Base-by-base conservation (phyloP, 2,797 vertebrate genomes). In the Pteropus rufus region DNA sequence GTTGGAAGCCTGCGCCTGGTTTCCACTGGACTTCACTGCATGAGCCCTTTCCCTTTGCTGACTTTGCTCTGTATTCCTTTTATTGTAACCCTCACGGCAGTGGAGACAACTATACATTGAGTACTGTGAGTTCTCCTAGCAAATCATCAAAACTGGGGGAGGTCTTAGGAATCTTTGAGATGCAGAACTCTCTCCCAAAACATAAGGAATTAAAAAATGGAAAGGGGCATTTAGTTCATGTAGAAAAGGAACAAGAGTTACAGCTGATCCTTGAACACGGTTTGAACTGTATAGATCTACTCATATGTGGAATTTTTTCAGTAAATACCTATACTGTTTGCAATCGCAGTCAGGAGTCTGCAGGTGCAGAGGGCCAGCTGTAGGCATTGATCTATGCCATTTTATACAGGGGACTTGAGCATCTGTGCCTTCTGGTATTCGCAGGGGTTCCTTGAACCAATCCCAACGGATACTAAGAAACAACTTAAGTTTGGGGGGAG, bases 171-270 rank as follows among this genome's bases (percentile, higher is more conserved):
- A 6, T 64, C 44, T 14, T 34, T 2, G 56, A 65, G 21, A 65
- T 60, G 16, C 44, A 75, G 24, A 58, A 56, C n/a, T 19, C 7
- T 10, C 54, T 72, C 65, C 49, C 60, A 72, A 92, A 77, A 49
- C 15, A 44, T 5, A 65, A 72, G 26, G 46, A 72, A 70, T 26
- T 26, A 46, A 44, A 65, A 84, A 49, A 21, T 5, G 23, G 0
- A 88, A 98, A 99, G 15, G 41, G 58, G 52, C 26, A 36, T 29
- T 52, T 69, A 23, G 4, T 72, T 18, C 56, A 64, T 6, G 10
- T 36, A 56, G 80, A 80, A 83, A 70, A 64, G 49, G 19, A 82
- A 82, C 24, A n/a, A 29, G 4, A 64, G 36, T 29, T 29, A 60
- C 56, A 44, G 36, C 10, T 60, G 41, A 60, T 5, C 16, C 26